These are phyloP conservation scores for Sparus aurata DNA, from an alignment of 2,797 vertebrate species.

Conservation along the genomic window DNA sequence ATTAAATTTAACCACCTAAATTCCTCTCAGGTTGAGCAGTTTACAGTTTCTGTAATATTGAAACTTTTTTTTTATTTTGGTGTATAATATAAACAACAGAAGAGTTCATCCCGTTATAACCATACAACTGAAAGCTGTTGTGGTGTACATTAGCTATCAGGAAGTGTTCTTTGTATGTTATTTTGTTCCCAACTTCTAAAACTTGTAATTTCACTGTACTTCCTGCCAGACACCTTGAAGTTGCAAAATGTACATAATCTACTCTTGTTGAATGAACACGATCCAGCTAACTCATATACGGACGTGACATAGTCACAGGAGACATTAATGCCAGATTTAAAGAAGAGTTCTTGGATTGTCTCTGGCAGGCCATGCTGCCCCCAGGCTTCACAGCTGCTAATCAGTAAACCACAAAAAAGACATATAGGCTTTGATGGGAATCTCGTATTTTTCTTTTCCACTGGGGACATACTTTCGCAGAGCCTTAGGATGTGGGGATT, in stretches of 20 bases:
- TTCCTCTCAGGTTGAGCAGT: not conserved
- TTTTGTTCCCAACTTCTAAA: not conserved
- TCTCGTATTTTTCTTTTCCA: not conserved
- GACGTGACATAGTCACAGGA: not conserved
- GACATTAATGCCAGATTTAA: not conserved
- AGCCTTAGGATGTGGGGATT: conserved; percentile 7
- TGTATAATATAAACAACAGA: not conserved
- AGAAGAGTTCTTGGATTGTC: not conserved
- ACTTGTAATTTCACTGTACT: not conserved
- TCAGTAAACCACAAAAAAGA: conserved; percentile 1
- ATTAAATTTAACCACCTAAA: conserved; percentile 24
- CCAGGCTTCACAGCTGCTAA: not conserved
- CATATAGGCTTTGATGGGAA: conserved; percentile 8
- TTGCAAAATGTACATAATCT: too few relatives aligned
- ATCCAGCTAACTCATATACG: not conserved
- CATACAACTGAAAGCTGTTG: not conserved
- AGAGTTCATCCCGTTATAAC: not conserved
- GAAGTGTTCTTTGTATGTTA: too few relatives aligned
- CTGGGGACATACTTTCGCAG: not conserved
- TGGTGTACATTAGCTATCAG: not conserved
- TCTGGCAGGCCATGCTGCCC: not conserved
- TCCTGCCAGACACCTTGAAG: not conserved
- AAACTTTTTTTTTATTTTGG: not conserved
- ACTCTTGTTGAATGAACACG: not conserved
- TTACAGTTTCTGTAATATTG: not conserved